These are phyloP conservation scores for Epinotia demarniana DNA, from an alignment of 2,888 invertebrate genomes.

Conservation along the genomic window DNA sequence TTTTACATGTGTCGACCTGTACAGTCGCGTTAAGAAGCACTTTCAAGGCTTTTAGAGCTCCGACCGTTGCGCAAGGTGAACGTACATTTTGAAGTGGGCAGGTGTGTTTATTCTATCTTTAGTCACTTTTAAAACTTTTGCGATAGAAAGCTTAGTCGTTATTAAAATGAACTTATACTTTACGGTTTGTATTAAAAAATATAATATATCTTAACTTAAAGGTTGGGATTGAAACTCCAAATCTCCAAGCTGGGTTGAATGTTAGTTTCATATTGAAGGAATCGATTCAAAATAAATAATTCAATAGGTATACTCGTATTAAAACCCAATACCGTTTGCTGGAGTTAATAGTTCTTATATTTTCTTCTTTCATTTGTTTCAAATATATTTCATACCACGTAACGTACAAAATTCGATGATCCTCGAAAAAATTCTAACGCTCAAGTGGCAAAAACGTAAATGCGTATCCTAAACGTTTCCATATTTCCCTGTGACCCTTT, in stretches of 20 bases:
- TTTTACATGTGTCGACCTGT: no score
- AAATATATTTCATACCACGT: background rate
- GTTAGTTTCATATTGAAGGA: no score
- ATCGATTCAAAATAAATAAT: background rate
- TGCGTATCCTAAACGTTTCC: slow-evolving; percentile 47
- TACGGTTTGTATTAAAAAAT: background rate
- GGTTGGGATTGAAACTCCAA: no score
- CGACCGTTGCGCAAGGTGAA: background rate
- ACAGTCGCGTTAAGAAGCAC: slow-evolving; percentile 35
- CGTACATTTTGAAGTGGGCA: slow-evolving; percentile 12
- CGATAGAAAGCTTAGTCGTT: background rate
- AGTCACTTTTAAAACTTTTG: background rate
- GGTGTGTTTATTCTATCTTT: slow-evolving; percentile 1
- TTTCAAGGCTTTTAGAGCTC: slow-evolving; percentile 38
- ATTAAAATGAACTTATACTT: background rate
- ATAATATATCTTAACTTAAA: background rate
- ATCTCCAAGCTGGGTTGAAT: no score
- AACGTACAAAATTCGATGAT: slow-evolving; percentile 45
- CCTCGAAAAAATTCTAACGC: slow-evolving; percentile 47
- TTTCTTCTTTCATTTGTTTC: background rate
- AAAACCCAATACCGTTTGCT: background rate
- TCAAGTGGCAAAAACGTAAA: slow-evolving; percentile 44
- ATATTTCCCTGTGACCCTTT: slow-evolving; percentile 48
- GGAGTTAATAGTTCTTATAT: background rate
- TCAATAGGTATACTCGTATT: background rate